phyloP scores from a whole-genome alignment of 2,888 invertebrate genomes.

The Pseudococcus longispinus region DNA sequence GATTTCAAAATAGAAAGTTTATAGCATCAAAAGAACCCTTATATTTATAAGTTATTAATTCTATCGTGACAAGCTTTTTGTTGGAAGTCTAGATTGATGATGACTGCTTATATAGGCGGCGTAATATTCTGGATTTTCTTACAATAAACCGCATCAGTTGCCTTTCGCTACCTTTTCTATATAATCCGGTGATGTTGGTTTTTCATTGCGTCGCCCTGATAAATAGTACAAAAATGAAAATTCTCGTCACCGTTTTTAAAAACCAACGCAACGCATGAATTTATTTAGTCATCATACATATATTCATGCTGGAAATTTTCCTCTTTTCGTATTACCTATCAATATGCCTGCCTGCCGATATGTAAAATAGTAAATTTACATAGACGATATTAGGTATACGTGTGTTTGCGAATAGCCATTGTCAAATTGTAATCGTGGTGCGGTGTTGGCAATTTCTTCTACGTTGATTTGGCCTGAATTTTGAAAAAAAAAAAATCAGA shows the following conservation, averaged over 20 bases:
- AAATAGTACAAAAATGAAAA: constrained; percentile 42
- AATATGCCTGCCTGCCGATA: not conserved
- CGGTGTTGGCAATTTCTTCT: not conserved
- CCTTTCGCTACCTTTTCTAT: constrained; percentile 46
- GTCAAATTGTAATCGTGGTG: not conserved
- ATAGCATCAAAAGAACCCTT: constrained; percentile 46
- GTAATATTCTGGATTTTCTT: constrained; percentile 51
- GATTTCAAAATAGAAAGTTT: constrained; percentile 41
- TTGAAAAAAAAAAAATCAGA: not conserved
- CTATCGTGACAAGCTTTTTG: constrained; percentile 56
- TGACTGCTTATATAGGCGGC: constrained; percentile 52
- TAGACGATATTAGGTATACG: not conserved
- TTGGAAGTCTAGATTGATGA: constrained; percentile 55
- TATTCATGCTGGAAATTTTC: constrained; percentile 16
- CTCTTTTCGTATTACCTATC: constrained; percentile 5
- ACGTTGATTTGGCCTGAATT: not conserved
- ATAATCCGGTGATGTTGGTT: constrained; percentile 7
- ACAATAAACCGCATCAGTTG: constrained; percentile 47
- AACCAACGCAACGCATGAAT: not conserved
- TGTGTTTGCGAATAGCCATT: not conserved
- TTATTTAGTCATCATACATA: constrained; percentile 13
- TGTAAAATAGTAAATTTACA: not conserved
- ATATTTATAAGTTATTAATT: constrained; percentile 55
- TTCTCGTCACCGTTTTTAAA: constrained; percentile 9
- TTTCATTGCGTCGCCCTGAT: constrained; percentile 37